Evolutionary conservation across 1,140 invertebrate genomes (phyloP).

Genomic region (Drosophila albomicans): DNA sequence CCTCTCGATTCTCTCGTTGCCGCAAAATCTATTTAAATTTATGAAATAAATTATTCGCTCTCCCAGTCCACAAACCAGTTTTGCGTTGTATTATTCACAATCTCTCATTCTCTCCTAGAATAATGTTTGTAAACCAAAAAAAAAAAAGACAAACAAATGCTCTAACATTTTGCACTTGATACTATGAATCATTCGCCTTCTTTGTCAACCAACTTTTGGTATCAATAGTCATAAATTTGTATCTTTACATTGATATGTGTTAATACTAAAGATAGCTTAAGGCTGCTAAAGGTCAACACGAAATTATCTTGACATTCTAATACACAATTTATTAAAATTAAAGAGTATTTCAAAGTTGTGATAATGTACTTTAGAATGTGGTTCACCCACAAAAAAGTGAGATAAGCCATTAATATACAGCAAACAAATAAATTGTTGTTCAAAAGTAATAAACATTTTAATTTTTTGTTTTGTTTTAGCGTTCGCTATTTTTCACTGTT

Average conservation of each 20-base stretch:
- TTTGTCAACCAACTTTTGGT: background rate
- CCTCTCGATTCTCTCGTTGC: background rate
- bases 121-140: background rate
- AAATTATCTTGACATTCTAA: background rate
- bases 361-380: background rate
- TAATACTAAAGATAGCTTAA: background rate
- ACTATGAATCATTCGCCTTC: background rate
- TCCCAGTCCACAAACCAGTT: background rate
- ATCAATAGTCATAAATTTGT: too few species aligned
- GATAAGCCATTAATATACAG: slow-evolving; percentile 18
- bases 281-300: background rate
- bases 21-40: background rate
- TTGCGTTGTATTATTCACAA: background rate
- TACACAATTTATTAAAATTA: background rate
- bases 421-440: slow-evolving; percentile 8
- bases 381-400: background rate
- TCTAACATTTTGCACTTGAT: background rate
- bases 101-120: background rate
- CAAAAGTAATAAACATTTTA: background rate
- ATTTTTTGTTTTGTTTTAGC: background rate
- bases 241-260: background rate
- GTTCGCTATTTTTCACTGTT: too few species aligned
- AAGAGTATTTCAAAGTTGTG: background rate
- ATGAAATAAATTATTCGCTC: background rate
- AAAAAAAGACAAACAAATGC: background rate